phyloP scores from a whole-genome alignment of 1,140 invertebrate species.

The Neodiprion virginianus region DNA sequence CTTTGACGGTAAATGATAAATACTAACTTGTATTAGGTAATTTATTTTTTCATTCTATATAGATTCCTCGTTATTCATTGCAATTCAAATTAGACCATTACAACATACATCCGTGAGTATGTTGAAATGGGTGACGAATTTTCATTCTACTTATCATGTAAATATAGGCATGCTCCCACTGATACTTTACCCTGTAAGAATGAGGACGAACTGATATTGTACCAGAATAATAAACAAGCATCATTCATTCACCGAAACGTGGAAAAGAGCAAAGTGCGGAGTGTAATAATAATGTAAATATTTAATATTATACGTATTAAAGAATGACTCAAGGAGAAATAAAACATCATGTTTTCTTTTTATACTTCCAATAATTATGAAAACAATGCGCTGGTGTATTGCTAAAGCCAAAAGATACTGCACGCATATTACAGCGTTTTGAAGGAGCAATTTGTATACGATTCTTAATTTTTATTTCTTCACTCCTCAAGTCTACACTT shows the following conservation, averaged over 20 bases:
- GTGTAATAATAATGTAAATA: conserved; percentile 47
- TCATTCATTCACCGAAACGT: conserved; percentile 22
- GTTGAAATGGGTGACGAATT: background rate
- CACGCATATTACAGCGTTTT: no score
- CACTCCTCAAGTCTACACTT: no score
- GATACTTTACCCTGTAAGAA: conserved; percentile 23
- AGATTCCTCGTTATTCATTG: background rate
- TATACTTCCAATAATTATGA: background rate
- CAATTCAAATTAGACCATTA: background rate
- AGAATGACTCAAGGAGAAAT: background rate
- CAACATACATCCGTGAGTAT: no score
- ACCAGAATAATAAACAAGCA: background rate
- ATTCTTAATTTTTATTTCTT: no score
- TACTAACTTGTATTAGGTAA: conserved; percentile 6
- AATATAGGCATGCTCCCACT: conserved; percentile 39
- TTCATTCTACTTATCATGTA: conserved; percentile 26
- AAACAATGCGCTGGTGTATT: background rate
- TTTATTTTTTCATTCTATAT: conserved; percentile 13
- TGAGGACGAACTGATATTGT: conserved; percentile 26
- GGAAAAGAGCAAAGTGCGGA: conserved; percentile 41
- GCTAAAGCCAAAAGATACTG: no score
- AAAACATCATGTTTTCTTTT: background rate
- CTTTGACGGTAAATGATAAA: conserved; percentile 10
- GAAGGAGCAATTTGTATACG: no score
- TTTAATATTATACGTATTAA: conserved; percentile 14